Conservation (phyloP, 1,140 invertebrate species). For the Drosophila mojavensis region DNA sequence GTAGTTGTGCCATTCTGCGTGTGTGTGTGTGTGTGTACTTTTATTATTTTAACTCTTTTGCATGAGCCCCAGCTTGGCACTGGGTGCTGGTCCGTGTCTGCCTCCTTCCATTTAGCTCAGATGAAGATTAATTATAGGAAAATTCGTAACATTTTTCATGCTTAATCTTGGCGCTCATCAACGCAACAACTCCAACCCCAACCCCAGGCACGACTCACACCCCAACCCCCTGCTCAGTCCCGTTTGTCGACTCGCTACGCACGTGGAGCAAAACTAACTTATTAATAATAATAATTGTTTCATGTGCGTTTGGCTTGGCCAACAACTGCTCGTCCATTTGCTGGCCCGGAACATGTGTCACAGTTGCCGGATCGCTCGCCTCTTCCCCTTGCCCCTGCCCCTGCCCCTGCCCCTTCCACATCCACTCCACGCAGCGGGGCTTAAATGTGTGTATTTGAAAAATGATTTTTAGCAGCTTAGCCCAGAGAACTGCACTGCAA, state of each 20-base stretch:
- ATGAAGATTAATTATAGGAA: constrained; percentile 78
- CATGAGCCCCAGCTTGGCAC: constrained; percentile 39
- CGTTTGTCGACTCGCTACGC: constrained; percentile 6
- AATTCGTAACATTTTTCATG: constrained; percentile 79
- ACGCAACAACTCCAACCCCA: not conserved
- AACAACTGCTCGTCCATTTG: constrained; percentile 45
- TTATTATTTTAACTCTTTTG: constrained; percentile 81
- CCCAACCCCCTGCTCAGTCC: not conserved
- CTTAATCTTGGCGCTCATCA: constrained; percentile 75
- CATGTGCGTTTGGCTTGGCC: constrained; percentile 49
- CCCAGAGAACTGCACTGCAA: constrained; percentile 19
- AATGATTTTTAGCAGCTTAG: constrained; percentile 50
- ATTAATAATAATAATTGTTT: constrained; percentile 82
- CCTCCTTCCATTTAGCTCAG: constrained; percentile 48
- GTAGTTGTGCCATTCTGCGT: not conserved
- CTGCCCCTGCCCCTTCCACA: not conserved
- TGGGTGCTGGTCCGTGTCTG: constrained; percentile 12
- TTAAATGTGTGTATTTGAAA: constrained; percentile 41
- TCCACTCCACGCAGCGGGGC: constrained; percentile 24
- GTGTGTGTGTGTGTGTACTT: constrained; percentile 58
- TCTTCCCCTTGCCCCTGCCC: not conserved
- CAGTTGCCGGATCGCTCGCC: constrained; percentile 39
- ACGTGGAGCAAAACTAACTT: constrained; percentile 74
- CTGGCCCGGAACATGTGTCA: constrained; percentile 48
- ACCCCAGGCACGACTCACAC: not conserved